Percentiles rank a stretch among this genome's conserved stretches.
phyloP scores from a whole-genome alignment of 2,797 vertebrate species.

The Leptatherina wallacei region DNA sequence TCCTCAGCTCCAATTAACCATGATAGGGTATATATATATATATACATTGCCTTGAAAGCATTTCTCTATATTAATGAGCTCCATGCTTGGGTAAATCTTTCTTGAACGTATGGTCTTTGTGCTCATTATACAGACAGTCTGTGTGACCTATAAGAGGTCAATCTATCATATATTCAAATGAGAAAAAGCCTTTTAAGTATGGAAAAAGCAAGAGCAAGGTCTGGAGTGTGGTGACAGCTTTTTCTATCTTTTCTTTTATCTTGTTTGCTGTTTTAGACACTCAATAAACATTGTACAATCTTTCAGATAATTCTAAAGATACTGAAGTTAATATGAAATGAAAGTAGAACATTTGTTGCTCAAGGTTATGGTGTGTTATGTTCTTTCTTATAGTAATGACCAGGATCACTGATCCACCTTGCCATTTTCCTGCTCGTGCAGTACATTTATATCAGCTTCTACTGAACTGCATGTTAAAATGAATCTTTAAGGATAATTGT shows the following conservation, averaged over 20 bases:
- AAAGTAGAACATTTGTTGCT: background rate
- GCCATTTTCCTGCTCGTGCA: background rate
- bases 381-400: background rate
- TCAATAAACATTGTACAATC: background rate
- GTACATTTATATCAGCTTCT: slow-evolving; percentile 1
- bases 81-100: slow-evolving; percentile 34
- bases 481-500: slow-evolving; percentile 26
- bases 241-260: background rate
- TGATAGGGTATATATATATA: slow-evolving; percentile 46
- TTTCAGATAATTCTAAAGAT: background rate
- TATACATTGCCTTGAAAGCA: slow-evolving; percentile 29
- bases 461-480: background rate
- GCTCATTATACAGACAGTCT: slow-evolving; percentile 50
- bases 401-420: background rate
- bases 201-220: background rate
- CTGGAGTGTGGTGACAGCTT: background rate
- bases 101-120: slow-evolving; percentile 47
- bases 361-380: background rate
- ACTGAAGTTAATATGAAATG: background rate
- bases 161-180: slow-evolving; percentile 49
- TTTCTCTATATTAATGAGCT: slow-evolving; percentile 62
- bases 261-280: background rate
- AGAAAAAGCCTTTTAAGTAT: slow-evolving; percentile 14
- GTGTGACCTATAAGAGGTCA: slow-evolving; percentile 20
- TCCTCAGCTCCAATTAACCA: slow-evolving; percentile 69